These are phyloP conservation scores for Laothoe populi DNA, from an alignment of 2,888 invertebrate genomes.

Conservation along the genomic window DNA sequence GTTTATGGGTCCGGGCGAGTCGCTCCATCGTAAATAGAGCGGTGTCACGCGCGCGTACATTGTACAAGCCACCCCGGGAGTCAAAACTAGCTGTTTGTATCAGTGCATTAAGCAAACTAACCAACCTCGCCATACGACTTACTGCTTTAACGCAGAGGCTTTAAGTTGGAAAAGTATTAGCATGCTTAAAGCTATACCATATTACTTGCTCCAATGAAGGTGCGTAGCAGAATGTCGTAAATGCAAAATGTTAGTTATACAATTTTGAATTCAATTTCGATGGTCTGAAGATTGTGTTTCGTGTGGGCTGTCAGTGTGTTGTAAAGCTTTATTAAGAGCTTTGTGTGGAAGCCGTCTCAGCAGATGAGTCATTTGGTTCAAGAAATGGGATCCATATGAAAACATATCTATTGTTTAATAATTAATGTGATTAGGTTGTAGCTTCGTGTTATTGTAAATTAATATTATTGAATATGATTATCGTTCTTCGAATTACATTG, in stretches of 20 bases:
- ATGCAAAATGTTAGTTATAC: not conserved
- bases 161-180: not conserved
- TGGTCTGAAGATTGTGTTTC: not conserved
- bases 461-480: conserved; percentile 47
- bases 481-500: conserved; percentile 38
- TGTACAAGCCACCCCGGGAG: conserved; percentile 82
- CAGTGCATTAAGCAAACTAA: conserved; percentile 53
- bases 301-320: not conserved
- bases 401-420: conserved; percentile 57
- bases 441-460: conserved; percentile 56
- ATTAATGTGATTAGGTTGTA: conserved; percentile 55
- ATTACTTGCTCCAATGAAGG: not conserved
- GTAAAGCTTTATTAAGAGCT: not conserved
- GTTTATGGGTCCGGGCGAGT: conserved; percentile 62
- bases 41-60: conserved; percentile 80
- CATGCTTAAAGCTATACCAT: not conserved
- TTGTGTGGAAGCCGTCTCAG: conserved; percentile 10
- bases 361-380: conserved; percentile 70
- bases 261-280: not conserved
- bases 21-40: conserved; percentile 78
- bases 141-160: conserved; percentile 40
- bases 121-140: conserved; percentile 37
- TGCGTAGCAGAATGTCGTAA: not conserved
- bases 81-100: conserved; percentile 76
- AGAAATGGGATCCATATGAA: conserved; percentile 59